phyloP scores from a whole-genome alignment of 2,888 invertebrate species.

The Carterocephalus palaemon region DNA sequence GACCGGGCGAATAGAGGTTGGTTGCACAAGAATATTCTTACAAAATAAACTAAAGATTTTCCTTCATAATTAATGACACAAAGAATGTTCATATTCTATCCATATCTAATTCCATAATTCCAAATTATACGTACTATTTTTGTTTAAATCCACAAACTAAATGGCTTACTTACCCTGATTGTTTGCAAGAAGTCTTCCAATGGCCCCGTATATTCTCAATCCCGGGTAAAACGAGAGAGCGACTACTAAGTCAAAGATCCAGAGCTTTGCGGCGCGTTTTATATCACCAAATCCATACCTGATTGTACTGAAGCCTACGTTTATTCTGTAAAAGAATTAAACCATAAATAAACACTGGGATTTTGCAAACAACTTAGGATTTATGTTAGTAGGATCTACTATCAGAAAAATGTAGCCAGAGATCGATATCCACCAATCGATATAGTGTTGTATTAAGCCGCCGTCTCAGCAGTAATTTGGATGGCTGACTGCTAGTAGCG shows the following conservation, averaged over 20 bases:
- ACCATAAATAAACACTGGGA: neutral
- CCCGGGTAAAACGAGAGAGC: slow-evolving; percentile 56
- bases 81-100: no score
- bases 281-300: slow-evolving; percentile 63
- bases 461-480: no score
- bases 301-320: slow-evolving; percentile 55
- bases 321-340: slow-evolving; percentile 49
- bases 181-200: slow-evolving; percentile 38
- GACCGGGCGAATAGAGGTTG: slow-evolving; percentile 1
- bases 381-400: no score
- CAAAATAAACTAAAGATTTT: no score
- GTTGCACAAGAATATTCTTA: neutral
- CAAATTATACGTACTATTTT: neutral
- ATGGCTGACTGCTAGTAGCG: no score
- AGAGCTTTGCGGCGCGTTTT: slow-evolving; percentile 52
- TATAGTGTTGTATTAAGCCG: no score
- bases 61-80: no score
- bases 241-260: slow-evolving; percentile 55
- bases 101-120: neutral
- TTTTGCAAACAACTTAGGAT: no score
- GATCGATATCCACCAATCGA: no score
- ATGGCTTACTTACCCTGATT: slow-evolving; percentile 7
- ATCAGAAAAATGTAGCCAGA: no score
- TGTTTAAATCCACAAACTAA: neutral
- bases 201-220: slow-evolving; percentile 45